phyloP scores from a whole-genome alignment of 2,888 invertebrate genomes.

The Vandiemenella viatica region DNA sequence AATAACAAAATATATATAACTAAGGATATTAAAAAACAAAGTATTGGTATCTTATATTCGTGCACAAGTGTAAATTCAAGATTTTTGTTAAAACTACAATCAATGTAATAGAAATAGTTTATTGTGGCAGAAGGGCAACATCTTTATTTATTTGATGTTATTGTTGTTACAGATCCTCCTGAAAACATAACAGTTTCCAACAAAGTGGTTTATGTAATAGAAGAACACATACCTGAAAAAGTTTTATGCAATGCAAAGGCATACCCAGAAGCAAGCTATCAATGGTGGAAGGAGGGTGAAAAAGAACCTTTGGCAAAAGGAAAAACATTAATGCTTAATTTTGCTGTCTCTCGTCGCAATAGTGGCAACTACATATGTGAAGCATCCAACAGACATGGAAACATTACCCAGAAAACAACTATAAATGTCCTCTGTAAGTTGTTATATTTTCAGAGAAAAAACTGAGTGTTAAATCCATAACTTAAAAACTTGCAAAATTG shows the following conservation, averaged over 20 bases:
- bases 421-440: constrained; percentile 76
- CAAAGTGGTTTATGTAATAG: constrained; percentile 35
- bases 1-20: too few species aligned
- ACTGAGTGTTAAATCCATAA: too few species aligned
- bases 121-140: too few species aligned
- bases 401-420: constrained; percentile 46
- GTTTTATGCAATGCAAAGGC: constrained; percentile 46
- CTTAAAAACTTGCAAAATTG: too few species aligned
- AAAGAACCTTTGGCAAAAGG: constrained; percentile 29
- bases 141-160: too few species aligned
- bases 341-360: constrained; percentile 50
- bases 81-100: too few species aligned
- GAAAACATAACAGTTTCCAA: constrained; percentile 63
- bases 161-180: constrained; percentile 50
- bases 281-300: constrained; percentile 52
- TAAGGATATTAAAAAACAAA: too few species aligned
- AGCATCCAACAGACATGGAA: constrained; percentile 55
- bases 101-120: too few species aligned
- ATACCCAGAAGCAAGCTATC: constrained; percentile 53
- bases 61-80: too few species aligned
- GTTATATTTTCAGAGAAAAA: too few species aligned
- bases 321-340: constrained; percentile 43
- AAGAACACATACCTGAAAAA: constrained; percentile 38
- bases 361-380: constrained; percentile 62
- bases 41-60: too few species aligned